Base-by-base conservation (phyloP, 2,888 invertebrate species). In the Pharmacophagus antenor region DNA sequence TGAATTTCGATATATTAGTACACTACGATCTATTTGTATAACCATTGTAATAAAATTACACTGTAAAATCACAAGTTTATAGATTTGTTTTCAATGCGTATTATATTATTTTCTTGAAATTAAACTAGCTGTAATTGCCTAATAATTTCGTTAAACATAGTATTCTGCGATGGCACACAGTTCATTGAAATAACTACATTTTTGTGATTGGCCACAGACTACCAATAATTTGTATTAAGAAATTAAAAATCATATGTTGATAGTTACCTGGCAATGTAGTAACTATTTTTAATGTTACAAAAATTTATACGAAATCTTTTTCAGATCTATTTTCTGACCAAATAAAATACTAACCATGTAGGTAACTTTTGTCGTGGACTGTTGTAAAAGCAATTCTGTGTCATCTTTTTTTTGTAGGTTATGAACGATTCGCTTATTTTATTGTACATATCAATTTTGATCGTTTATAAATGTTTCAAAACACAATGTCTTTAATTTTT, bases 391-490 rank as follows among this genome's bases (percentile, higher is more conserved):
- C 22, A 20, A 50, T 25, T 41, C 27, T 15, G 20, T 44, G 27
- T 50, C 27, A 50, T 21, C 20, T 37, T 18, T 41, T 22, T n/a
- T 47, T 60, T 18, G 27, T 52, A 42, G 52, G 37, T 46, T 60
- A 48, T 51, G 51, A 58, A 52, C 56, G 44, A 58, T 61, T 63
- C 58, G 52, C 41, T 60, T 59, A 59, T 58, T 61, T 62, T 66
- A 63, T 62, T 69, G 64, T 67, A 67, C 62, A 69, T 66, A 65
- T 65, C 65, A 64, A 63, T 63, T 42, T 56, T 62, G 60, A 59
- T 62, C 63, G 63, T 63, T 66, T 64, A 58, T 65, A 62, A 64
- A 63, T 20, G 18, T 47, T 21, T 27, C 15, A 59, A 56, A 54
- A 46, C 37, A 20, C 17, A 17, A n/a, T 27, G 50, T 17, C 12